Evolutionary conservation across 2,888 invertebrate species (phyloP).

Genomic region (Eulithis testata): DNA sequence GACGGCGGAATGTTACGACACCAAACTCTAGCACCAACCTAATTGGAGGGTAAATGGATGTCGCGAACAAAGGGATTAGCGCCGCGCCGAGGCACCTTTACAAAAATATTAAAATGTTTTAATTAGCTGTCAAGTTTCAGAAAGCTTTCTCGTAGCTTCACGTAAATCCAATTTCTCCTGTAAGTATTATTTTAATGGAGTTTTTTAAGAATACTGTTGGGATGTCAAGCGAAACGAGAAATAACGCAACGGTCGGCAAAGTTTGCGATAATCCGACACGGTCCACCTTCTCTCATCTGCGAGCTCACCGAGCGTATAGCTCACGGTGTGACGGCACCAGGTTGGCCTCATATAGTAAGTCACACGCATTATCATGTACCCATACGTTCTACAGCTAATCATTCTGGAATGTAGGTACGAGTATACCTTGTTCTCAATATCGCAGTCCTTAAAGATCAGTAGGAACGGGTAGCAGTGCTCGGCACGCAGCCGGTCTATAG

Average conservation of each 20-base stretch:
- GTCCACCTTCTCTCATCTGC: too few species aligned
- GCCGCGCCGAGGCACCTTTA: slow-evolving; percentile 6
- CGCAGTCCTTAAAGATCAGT: slow-evolving; percentile 92
- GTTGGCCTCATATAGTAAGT: too few species aligned
- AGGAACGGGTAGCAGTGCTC: slow-evolving; percentile 95
- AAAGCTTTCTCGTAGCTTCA: slow-evolving; percentile 20
- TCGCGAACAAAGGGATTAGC: slow-evolving; percentile 29
- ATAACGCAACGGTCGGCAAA: not conserved
- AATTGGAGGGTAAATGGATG: slow-evolving; percentile 35
- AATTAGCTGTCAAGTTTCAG: slow-evolving; percentile 40
- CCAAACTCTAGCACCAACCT: slow-evolving; percentile 8
- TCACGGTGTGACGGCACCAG: too few species aligned
- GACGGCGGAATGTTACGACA: slow-evolving; percentile 1
- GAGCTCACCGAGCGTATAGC: too few species aligned
- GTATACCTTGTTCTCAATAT: slow-evolving; percentile 93
- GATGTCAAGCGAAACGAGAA: not conserved
- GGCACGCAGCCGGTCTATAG: slow-evolving; percentile 93
- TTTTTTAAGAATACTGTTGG: slow-evolving; percentile 25
- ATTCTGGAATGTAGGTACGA: slow-evolving; percentile 2
- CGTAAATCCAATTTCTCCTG: slow-evolving; percentile 46
- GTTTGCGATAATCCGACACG: too few species aligned
- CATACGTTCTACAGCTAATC: too few species aligned
- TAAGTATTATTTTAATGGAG: slow-evolving; percentile 30
- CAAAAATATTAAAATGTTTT: slow-evolving; percentile 38
- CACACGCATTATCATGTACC: too few species aligned